A percentile compares a stretch with the other conserved stretches of the same genome.
These are phyloP conservation scores for Venusia cambrica DNA, from an alignment of 2,888 invertebrate genomes.

Conservation along the genomic window DNA sequence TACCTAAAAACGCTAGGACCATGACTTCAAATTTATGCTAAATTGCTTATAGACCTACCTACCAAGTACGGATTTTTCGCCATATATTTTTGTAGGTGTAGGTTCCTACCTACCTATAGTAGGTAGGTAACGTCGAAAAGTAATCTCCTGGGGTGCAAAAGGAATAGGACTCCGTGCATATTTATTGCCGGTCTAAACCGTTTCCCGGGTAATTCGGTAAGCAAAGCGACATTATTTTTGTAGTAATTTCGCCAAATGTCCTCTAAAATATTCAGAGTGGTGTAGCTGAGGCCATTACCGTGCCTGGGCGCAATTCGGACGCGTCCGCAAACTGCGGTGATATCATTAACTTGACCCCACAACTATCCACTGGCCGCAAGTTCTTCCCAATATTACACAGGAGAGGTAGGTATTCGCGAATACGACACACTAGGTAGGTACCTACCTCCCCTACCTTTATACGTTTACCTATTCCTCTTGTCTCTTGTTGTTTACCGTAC, in stretches of 20 bases:
- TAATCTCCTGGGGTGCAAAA: conserved; percentile 70
- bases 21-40: too few relatives aligned
- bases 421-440: conserved; percentile 40
- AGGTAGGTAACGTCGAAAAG: conserved; percentile 69
- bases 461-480: too few relatives aligned
- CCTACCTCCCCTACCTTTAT: too few relatives aligned
- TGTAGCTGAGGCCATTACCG: conserved; percentile 77
- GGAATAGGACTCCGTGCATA: conserved; percentile 73
- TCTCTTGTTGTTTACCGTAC: conserved; percentile 46
- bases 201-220: conserved; percentile 77
- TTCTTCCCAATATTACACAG: conserved; percentile 76
- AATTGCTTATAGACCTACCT: too few relatives aligned
- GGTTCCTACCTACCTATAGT: conserved; percentile 36
- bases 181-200: conserved; percentile 75
- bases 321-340: conserved; percentile 77
- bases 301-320: conserved; percentile 74
- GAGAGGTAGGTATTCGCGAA: conserved; percentile 64
- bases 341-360: conserved; percentile 78
- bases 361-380: conserved; percentile 70
- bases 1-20: too few relatives aligned
- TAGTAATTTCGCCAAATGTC: conserved; percentile 79
- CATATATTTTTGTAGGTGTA: too few relatives aligned
- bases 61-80: too few relatives aligned
- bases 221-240: conserved; percentile 79
- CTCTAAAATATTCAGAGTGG: conserved; percentile 80